Base-by-base conservation (phyloP, 64 coral and sea anemone species). In the Orbicella faveolata region DNA sequence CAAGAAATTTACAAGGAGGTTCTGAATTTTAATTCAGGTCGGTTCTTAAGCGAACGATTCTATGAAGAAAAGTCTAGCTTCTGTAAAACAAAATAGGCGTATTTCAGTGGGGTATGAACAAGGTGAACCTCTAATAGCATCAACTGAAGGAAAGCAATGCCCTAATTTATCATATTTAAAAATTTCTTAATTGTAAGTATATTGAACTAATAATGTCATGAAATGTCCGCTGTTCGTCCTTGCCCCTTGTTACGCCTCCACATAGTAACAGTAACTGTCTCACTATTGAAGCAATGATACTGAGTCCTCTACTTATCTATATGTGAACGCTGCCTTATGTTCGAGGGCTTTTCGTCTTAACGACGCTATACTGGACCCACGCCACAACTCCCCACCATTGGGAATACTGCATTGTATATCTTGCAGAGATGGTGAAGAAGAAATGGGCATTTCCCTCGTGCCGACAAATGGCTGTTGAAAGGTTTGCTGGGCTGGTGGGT, bases 361-460 rank as follows among this genome's bases (percentile, higher is more conserved):
- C 23, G 86, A 93, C 16, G 97, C 94, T 77, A 99, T 95, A 70
- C 97, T 99, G 0, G 94, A 91, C 12, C 97, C 97, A 5, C 94
- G 91, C 97, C 97, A 99, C 59, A 93, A 86, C 88, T 99, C 97
- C 19, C 97, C 97, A 3, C 97, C 97, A 66, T 96, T 99, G 5
- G 94, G 90, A 78, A 99, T 95, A 69, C 88, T 95, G 53, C 97
- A 99, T 62, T 99, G 97, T 52, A 99, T 93, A 73, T 99, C 97
- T 91, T 99, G 97, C 34, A 99, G 85, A 30, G 97, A 93, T 21
- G 97, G 97, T 61, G 97, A 99, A n/a, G 97, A 99, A 6, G 97
- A 99, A 70, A 99, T 99, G 13, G 97, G 94, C 97, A 99, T 99
- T 48, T 99, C 97, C 52, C 97, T 84, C 9, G 94, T 78, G 19